Percentiles rank a stretch among this genome's conserved stretches.
Evolutionary conservation across 2,888 invertebrate species (phyloP).

Genomic region (Cybosia mesomella): DNA sequence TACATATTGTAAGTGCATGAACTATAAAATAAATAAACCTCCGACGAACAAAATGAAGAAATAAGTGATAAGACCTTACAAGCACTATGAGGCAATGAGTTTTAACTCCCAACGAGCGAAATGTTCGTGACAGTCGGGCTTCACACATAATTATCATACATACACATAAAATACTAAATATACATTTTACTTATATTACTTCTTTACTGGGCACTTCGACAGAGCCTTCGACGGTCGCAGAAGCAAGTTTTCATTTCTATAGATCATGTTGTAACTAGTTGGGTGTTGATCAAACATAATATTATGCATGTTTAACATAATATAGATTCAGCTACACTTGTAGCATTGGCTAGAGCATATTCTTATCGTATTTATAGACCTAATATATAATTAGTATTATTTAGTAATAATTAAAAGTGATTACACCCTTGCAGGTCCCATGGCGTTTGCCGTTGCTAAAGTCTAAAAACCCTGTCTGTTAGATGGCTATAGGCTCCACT

Average conservation of each 20-base stretch:
- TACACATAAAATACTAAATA: neutral
- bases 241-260: neutral
- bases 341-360: neutral
- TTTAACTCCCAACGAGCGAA: constrained; percentile 9
- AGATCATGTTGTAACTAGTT: neutral
- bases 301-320: neutral
- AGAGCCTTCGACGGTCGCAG: neutral
- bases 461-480: neutral
- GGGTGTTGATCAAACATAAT: neutral
- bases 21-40: neutral
- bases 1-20: neutral
- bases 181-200: neutral
- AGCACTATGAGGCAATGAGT: neutral
- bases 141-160: neutral
- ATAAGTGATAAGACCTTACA: neutral
- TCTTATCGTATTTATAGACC: neutral
- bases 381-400: neutral
- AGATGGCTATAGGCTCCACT: neutral
- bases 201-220: no score
- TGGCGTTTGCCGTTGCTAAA: neutral
- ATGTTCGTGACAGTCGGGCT: neutral
- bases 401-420: neutral
- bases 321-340: neutral
- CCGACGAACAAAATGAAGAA: neutral
- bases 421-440: neutral